A percentile compares a stretch with the other conserved stretches of the same genome.
phyloP scores from a whole-genome alignment of 2,797 vertebrate species.

The Centropyge bicolor region DNA sequence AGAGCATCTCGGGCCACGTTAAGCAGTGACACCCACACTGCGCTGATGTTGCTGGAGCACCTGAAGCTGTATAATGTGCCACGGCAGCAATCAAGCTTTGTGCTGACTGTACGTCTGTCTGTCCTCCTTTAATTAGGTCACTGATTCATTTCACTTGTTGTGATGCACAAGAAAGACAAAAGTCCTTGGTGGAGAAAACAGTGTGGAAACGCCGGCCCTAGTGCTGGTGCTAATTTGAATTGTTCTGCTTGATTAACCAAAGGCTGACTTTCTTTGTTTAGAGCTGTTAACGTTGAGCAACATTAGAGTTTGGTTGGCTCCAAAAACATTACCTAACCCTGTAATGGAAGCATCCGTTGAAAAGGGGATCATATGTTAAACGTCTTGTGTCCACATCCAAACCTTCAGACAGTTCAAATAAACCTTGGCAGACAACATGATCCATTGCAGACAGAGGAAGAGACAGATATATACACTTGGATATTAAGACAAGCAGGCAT shows the following conservation, averaged over 20 bases:
- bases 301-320: constrained; percentile 63
- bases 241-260: constrained; percentile 57
- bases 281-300: constrained; percentile 50
- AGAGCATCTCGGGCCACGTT: constrained; percentile 58
- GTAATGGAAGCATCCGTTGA: constrained; percentile 46
- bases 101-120: constrained; percentile 70
- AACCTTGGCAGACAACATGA: constrained; percentile 46
- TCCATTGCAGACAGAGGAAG: constrained; percentile 51
- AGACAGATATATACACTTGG: constrained; percentile 24
- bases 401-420: constrained; percentile 62
- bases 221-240: constrained; percentile 53
- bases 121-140: constrained; percentile 76
- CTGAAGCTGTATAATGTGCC: constrained; percentile 62
- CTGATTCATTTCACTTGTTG: constrained; percentile 66
- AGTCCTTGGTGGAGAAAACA: constrained; percentile 28
- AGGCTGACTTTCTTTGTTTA: constrained; percentile 50
- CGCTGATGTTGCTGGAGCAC: constrained; percentile 48
- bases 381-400: constrained; percentile 39
- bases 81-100: constrained; percentile 60
- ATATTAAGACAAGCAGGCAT: constrained; percentile 69
- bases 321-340: constrained; percentile 52
- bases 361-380: constrained; percentile 53
- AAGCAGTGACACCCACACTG: constrained; percentile 38
- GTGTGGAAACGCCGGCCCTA: constrained; percentile 15
- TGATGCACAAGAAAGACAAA: constrained; percentile 60